A percentile compares a stretch with the other conserved stretches of the same genome.
Conservation (phyloP, 2,888 invertebrate species). For the Tholera decimalis region DNA sequence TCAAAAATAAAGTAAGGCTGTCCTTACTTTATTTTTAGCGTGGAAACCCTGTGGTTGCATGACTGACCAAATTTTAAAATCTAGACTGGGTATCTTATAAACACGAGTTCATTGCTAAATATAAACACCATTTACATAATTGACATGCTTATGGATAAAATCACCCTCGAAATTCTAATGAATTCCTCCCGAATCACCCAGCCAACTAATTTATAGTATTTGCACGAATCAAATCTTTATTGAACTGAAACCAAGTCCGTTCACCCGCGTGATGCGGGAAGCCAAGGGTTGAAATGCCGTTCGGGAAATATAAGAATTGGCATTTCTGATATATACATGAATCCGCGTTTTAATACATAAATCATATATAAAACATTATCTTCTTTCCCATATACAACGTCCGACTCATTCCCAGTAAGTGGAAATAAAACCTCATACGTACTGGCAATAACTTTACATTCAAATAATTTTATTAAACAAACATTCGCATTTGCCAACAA, state of each 20-base stretch:
- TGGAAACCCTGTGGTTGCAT: neutral
- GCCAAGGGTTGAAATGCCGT: constrained; percentile 26
- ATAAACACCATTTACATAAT: neutral
- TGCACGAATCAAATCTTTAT: constrained; percentile 23
- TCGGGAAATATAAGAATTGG: constrained; percentile 25
- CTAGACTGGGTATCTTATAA: neutral
- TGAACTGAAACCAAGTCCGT: constrained; percentile 31
- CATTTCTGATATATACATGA: constrained; percentile 19
- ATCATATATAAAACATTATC: constrained; percentile 5
- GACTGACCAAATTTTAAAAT: neutral
- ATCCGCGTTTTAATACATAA: neutral
- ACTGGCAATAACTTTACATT: neutral
- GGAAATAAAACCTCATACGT: neutral
- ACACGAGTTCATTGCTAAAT: neutral
- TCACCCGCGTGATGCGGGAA: constrained; percentile 56
- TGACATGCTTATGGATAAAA: neutral
- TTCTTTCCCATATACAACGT: neutral
- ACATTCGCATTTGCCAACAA: constrained; percentile 3
- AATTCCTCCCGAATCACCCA: neutral
- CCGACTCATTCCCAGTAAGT: neutral
- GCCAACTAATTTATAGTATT: constrained; percentile 35
- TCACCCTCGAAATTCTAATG: neutral
- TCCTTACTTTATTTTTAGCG: no score
- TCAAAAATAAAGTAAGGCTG: no score
- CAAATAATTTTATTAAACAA: constrained; percentile 4